phyloP scores from a whole-genome alignment of 2,113 vertebrate genomes.

The Cryptotis parvus region DNA sequence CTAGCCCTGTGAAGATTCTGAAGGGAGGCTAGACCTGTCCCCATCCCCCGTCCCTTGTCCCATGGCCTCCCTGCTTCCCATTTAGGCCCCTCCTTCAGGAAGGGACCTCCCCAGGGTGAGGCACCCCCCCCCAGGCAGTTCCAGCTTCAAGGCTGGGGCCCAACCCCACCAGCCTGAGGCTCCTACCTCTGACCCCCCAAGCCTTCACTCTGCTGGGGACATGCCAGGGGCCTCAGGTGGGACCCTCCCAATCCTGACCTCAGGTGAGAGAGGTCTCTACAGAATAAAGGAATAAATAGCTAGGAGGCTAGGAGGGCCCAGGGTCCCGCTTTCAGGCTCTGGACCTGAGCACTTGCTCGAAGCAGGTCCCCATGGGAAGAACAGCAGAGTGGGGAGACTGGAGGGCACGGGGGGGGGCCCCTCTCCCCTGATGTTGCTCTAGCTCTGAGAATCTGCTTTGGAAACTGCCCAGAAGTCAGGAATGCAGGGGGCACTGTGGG shows the following conservation, averaged over 20 bases:
- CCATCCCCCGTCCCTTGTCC: background rate
- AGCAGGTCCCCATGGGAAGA: too few species aligned
- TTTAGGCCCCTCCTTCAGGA: background rate
- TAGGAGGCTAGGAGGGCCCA: too few species aligned
- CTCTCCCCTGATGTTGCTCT: too few species aligned
- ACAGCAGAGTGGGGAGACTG: too few species aligned
- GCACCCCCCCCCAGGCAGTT: too few species aligned
- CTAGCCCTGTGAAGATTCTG: constrained; percentile 69
- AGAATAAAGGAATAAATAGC: background rate
- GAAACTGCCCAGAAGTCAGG: too few species aligned
- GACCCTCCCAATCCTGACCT: background rate
- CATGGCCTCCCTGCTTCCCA: too few species aligned
- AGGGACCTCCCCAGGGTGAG: background rate
- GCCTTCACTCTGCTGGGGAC: background rate
- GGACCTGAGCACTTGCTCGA: background rate
- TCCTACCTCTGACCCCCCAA: background rate
- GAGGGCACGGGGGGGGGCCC: too few species aligned
- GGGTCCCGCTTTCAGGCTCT: background rate
- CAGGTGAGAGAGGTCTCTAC: background rate
- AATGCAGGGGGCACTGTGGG: too few species aligned
- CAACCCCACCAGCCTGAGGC: background rate
- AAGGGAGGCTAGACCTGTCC: constrained; percentile 2
- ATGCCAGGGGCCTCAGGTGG: background rate
- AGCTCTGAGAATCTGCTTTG: too few species aligned
- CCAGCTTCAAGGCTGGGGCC: too few species aligned